Evolutionary conservation across 2,113 vertebrate genomes (phyloP).

Genomic region (Phylloscopus trochiloides): DNA sequence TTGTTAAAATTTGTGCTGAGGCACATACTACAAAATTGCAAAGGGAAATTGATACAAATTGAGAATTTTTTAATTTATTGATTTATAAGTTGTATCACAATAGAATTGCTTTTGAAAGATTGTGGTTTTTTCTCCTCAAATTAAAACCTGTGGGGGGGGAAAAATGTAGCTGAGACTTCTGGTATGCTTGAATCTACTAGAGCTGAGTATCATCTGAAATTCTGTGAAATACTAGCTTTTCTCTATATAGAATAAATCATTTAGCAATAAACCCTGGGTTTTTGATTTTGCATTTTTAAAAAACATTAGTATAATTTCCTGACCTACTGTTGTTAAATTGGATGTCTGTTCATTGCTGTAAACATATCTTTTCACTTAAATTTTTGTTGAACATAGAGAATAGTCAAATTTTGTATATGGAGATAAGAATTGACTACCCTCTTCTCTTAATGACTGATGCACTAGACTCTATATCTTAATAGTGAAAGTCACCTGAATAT

Average conservation of each 20-base stretch:
- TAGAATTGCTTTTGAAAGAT: not conserved
- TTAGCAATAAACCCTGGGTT: not conserved
- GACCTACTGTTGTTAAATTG: not conserved
- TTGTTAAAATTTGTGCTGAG: not conserved
- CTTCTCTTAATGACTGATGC: not conserved
- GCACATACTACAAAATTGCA: not conserved
- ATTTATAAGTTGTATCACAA: not conserved
- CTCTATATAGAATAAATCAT: accelerated
- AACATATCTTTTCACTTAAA: not conserved
- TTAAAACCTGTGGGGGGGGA: not conserved
- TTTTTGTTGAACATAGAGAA: not conserved
- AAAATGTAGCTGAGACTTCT: not conserved
- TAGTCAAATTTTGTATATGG: not conserved
- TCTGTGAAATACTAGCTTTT: not conserved
- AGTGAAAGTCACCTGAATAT: not conserved
- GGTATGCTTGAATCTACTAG: not conserved
- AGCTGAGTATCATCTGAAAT: not conserved
- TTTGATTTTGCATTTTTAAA: not conserved
- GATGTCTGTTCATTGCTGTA: not conserved
- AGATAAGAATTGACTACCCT: not conserved
- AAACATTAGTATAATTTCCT: not conserved
- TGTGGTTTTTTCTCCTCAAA: not conserved
- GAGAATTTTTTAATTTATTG: not conserved
- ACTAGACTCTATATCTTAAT: not conserved
- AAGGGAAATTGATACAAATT: not conserved